Evolutionary conservation across 2,113 vertebrate species (phyloP).

Genomic region (Lampris megalopsis): DNA sequence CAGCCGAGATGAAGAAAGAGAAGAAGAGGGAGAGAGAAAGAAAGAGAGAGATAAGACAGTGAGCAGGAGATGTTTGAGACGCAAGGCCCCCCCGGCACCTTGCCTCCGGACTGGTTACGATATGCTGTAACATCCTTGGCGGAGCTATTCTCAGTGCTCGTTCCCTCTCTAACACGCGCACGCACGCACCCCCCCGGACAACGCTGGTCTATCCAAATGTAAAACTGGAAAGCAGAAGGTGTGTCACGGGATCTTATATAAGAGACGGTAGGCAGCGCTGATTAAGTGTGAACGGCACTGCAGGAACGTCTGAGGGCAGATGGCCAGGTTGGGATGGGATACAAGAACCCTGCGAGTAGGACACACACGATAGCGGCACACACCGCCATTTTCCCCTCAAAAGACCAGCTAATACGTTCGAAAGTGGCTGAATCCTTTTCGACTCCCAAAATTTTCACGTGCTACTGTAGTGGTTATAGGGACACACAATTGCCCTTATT

Average conservation of each 20-base stretch:
- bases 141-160: constrained; percentile 40
- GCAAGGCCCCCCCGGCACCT: neutral
- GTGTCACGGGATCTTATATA: constrained; percentile 60
- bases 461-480: neutral
- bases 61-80: constrained; percentile 13
- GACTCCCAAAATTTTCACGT: constrained; percentile 28
- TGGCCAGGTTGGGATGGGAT: constrained; percentile 46
- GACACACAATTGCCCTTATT: too few species aligned
- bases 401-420: constrained; percentile 46
- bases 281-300: constrained; percentile 44
- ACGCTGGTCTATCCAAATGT: constrained; percentile 30
- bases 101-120: constrained; percentile 26
- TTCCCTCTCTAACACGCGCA: constrained; percentile 4
- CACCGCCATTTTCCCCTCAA: constrained; percentile 40
- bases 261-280: constrained; percentile 62
- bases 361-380: constrained; percentile 40
- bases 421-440: constrained; percentile 36
- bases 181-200: constrained; percentile 21
- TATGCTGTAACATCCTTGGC: constrained; percentile 46
- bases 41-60: neutral
- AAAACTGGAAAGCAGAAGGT: constrained; percentile 48
- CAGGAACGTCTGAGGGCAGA: constrained; percentile 47
- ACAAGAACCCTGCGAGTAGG: constrained; percentile 8
- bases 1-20: constrained; percentile 33
- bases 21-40: constrained; percentile 2